These are phyloP conservation scores for Carcharodon carcharias DNA, from an alignment of 2,797 vertebrate species.

Conservation along the genomic window DNA sequence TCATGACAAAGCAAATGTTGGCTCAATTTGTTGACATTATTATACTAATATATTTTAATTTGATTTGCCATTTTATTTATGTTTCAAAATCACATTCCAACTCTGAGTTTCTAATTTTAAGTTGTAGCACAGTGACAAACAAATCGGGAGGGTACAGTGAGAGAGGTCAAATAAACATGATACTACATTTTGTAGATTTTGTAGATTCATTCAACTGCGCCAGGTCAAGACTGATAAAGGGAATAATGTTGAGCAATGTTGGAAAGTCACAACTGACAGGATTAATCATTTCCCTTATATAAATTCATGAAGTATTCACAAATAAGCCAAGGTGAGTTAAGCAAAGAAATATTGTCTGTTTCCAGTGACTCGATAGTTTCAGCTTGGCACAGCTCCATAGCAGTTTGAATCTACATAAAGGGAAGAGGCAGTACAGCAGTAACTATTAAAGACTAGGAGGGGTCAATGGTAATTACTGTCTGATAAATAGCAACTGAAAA, in stretches of 20 bases:
- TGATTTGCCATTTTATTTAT: background rate
- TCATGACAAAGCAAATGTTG: background rate
- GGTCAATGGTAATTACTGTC: conserved; percentile 31
- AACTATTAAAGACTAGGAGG: conserved; percentile 24
- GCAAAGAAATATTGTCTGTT: conserved; percentile 27
- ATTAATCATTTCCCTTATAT: conserved; percentile 12
- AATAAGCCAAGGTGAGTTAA: conserved; percentile 30
- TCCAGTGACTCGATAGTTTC: background rate
- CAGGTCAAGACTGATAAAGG: background rate
- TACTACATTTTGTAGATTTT: background rate
- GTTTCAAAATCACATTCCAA: background rate
- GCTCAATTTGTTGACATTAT: background rate
- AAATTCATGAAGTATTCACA: conserved; percentile 34
- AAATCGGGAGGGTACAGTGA: background rate
- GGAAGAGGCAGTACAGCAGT: conserved; percentile 19
- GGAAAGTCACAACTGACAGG: conserved; percentile 1
- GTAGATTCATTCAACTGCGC: background rate
- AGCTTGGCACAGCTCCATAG: background rate
- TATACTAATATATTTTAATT: background rate
- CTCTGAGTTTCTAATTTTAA: background rate
- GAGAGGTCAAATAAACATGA: background rate
- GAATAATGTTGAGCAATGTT: background rate
- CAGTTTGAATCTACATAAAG: conserved; percentile 9
- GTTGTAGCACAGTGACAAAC: background rate
- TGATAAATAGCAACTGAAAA: conserved; percentile 16